Conservation (phyloP, 2,888 invertebrate species). For the Thymelicus sylvestris region DNA sequence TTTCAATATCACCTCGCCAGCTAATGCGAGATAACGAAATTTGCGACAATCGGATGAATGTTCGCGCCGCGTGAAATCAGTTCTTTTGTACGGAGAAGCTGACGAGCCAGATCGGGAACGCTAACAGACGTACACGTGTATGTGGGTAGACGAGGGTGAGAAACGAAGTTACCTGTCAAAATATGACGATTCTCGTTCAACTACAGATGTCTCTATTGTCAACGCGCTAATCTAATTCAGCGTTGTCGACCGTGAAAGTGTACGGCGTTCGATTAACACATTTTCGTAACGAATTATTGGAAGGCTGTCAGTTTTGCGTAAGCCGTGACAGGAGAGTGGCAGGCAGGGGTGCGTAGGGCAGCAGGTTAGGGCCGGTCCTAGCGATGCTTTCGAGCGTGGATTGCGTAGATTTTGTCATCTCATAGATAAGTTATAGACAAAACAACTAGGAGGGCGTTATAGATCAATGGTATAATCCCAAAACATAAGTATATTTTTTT, state of each 20-base stretch:
- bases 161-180: conserved; percentile 81
- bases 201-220: conserved; percentile 82
- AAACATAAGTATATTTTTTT: no score
- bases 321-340: conserved; percentile 83
- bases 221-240: conserved; percentile 79
- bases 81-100: conserved; percentile 70
- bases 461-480: no score
- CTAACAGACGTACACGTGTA: conserved; percentile 76
- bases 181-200: conserved; percentile 79
- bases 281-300: conserved; percentile 82
- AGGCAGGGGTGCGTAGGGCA: conserved; percentile 66
- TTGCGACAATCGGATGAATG: conserved; percentile 81
- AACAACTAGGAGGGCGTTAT: background rate
- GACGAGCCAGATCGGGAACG: conserved; percentile 54
- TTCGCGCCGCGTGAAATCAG: conserved; percentile 84
- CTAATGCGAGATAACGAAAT: conserved; percentile 81
- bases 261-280: conserved; percentile 78
- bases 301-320: conserved; percentile 83
- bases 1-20: conserved; percentile 78
- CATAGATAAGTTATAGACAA: background rate
- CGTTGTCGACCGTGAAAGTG: conserved; percentile 80
- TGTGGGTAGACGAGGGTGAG: conserved; percentile 78
- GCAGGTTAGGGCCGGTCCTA: conserved; percentile 45
- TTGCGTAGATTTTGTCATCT: conserved; percentile 56
- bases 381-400: conserved; percentile 44